Base-by-base conservation (phyloP, 2,888 invertebrate species). In the Agrotis segetum region DNA sequence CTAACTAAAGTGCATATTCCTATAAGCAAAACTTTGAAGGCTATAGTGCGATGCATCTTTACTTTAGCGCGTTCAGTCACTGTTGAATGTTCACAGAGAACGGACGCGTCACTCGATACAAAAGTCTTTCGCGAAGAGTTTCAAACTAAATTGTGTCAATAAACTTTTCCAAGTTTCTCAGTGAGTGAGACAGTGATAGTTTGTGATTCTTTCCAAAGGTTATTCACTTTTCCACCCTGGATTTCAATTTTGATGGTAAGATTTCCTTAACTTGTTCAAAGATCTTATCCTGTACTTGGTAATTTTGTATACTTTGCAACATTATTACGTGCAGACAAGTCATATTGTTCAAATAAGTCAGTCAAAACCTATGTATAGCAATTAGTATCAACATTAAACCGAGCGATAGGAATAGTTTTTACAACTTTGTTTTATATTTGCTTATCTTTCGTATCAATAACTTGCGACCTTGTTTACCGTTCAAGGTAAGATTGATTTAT, bases 171-270 rank as follows among this genome's bases (percentile, higher is more conserved):
- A 52, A 83, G 85, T 87, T 88, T 85, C 73, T 76, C 83, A 85
- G 90, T 87, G 84, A 86, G 90, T 91, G 88, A 81, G 65, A 67
- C 63, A 86, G 88, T 89, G 87, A 71, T 81, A 83, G 79, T 89
- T 73, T 14, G 88, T 86, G 88, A 76, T 81, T 83, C 79, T 72
- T 84, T 79, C 19, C 61, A 70, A 71, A 82, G 84, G 66, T 81
- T 86, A 69, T 40, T 16, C 47, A 85, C 82, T 71, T 84, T 76
- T 83, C 83, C 95, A 94, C 85, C 90, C 94, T 95, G 95, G 95
- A 95, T 94, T 91, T 91, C 89, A 88, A 90, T 84, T 85, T 90
- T 83, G 90, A 92, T 88, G 95, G 95, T 95, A 88, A 83, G 90
- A 59, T 81, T 79, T 74, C 24, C 70, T 56, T 78, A 74, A 74